Conservation (phyloP, 2,888 invertebrate genomes). For the Apamea epomidion region DNA sequence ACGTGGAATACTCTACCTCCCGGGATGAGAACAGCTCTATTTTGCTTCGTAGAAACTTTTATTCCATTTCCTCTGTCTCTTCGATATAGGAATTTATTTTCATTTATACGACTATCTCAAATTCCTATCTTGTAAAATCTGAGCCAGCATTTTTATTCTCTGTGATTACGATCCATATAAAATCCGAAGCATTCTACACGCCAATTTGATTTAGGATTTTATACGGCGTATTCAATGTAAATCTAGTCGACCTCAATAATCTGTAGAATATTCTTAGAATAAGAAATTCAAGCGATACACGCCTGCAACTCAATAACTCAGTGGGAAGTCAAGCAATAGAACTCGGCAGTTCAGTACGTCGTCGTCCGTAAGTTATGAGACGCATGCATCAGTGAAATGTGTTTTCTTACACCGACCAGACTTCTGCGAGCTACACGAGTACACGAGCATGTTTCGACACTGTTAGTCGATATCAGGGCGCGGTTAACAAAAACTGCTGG, state of each 20-base stretch:
- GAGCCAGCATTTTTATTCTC: constrained; percentile 48
- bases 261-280: constrained; percentile 60
- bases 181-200: constrained; percentile 50
- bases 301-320: constrained; percentile 71
- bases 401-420: constrained; percentile 57
- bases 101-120: constrained; percentile 36
- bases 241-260: constrained; percentile 61
- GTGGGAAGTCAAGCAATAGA: constrained; percentile 67
- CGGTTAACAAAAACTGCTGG: constrained; percentile 48
- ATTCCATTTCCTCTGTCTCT: constrained; percentile 16
- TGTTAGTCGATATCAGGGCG: constrained; percentile 39
- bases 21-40: constrained; percentile 24
- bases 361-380: constrained; percentile 68
- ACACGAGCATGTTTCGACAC: constrained; percentile 43
- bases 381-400: constrained; percentile 67
- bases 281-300: constrained; percentile 64
- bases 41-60: constrained; percentile 26
- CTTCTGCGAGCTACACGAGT: constrained; percentile 23
- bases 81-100: constrained; percentile 42
- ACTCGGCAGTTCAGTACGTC: constrained; percentile 65
- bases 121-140: constrained; percentile 41
- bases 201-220: constrained; percentile 60
- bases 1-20: constrained; percentile 25
- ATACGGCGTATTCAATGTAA: constrained; percentile 55
- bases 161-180: constrained; percentile 56